phyloP scores from a whole-genome alignment of 2,113 vertebrate genomes.

The Trematocara variabile region DNA sequence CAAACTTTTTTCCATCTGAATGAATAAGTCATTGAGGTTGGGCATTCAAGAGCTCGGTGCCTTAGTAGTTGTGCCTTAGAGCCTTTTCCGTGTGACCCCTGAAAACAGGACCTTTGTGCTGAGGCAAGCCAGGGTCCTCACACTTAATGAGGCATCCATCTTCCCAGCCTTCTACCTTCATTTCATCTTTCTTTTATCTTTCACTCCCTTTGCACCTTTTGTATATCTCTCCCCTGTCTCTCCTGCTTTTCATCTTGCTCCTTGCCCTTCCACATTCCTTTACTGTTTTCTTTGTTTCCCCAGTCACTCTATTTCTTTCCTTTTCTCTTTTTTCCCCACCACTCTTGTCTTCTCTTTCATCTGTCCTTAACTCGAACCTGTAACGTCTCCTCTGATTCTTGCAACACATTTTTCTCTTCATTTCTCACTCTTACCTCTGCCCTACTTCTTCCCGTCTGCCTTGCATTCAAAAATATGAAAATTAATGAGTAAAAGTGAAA shows the following conservation, averaged over 20 bases:
- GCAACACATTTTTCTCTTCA: neutral
- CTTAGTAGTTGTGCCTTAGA: neutral
- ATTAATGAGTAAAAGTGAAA: conserved; percentile 16
- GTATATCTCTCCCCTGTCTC: neutral
- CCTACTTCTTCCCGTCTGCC: neutral
- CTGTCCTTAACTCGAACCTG: conserved; percentile 6
- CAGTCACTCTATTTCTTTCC: neutral
- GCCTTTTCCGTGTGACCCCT: neutral
- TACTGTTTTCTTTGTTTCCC: neutral
- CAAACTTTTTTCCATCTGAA: neutral
- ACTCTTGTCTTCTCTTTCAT: conserved; percentile 19
- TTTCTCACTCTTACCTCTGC: neutral
- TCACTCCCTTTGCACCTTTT: neutral
- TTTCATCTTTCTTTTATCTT: conserved; percentile 40
- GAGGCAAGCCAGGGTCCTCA: neutral
- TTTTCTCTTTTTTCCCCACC: neutral
- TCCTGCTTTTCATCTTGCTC: conserved; percentile 18
- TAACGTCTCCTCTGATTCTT: neutral
- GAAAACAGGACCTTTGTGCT: neutral
- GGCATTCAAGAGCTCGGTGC: neutral
- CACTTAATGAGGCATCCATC: conserved; percentile 38
- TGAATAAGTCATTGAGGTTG: neutral
- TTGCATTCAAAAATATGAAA: conserved; percentile 13
- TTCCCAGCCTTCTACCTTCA: neutral
- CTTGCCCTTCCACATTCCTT: conserved; percentile 4